Evolutionary conservation across 2,888 invertebrate genomes (phyloP), one percentile per base, ranked within the genome.

Genomic region (Macroteleia sp.): DNA sequence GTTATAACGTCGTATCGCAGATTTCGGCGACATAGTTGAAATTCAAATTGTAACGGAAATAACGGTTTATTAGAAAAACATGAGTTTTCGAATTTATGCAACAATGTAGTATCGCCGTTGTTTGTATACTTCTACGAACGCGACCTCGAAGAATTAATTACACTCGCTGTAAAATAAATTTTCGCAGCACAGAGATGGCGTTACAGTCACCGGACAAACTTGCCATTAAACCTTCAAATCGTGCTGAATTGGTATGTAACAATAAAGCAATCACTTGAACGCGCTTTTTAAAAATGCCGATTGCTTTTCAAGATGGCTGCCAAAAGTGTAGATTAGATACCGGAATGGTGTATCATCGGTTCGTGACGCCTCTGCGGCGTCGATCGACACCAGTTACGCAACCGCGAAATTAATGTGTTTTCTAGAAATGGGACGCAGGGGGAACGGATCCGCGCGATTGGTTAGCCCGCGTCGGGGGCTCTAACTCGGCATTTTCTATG

Each of bases 281-380:
- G 34, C 14, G 12, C 14, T 2, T 34, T 14, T 14, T 34, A 34
- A 34, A 34, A 34, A 34, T 14, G 34, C 34, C 34, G 34, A 34
- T 34, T 34, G 34, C 34, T 14, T 34, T 34, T 34, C 41, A 89
- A 88, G 85, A 89, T 89, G 89, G 89, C 89, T 85, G 82, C 85
- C 87, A 85, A 88, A 88, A 88, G 86, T 86, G 79, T 76, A 84
- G 86, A 89, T 90, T 90, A 89, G 90, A 90, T 90, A 89, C 81
- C 81, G 82, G 82, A 77, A 77, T 81, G 69, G 77, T 64, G 73
- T 50, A 52, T 59, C 61, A 61, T 59, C 77, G 77, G 77, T 48
- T 79, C 69, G 62, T 79, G 84, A 83, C 83, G 85, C 81, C 85
- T 83, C 79, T 79, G 67, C 70, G 50, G 46, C 69, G 69, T 62